Conservation (phyloP, 1,140 invertebrate species). For the Tribolium castaneum region DNA sequence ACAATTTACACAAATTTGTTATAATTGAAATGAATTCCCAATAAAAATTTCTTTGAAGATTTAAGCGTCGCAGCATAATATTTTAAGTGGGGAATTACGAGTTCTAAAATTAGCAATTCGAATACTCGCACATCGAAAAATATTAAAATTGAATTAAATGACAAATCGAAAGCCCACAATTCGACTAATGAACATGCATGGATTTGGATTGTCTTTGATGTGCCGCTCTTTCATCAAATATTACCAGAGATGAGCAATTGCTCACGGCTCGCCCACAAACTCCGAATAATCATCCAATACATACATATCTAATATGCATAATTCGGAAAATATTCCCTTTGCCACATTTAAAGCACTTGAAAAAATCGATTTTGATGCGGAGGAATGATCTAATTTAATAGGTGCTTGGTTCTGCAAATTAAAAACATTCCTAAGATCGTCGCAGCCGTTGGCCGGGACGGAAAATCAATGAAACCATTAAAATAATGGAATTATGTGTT, state of each 20-base stretch:
- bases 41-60: too few species aligned
- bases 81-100: too few species aligned
- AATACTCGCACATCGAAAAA: neutral
- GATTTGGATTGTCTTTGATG: neutral
- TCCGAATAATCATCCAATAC: neutral
- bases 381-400: conserved; percentile 20
- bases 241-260: neutral
- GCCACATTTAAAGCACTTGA: neutral
- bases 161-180: neutral
- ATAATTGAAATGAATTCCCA: too few species aligned
- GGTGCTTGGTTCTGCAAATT: conserved; percentile 10
- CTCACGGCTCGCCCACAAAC: neutral
- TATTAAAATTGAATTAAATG: neutral
- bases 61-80: too few species aligned
- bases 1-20: too few species aligned
- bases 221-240: neutral
- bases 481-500: conserved; percentile 15
- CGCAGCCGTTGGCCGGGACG: neutral
- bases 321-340: neutral
- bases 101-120: neutral
- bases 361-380: neutral
- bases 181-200: neutral
- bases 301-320: neutral
- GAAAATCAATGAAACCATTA: conserved; percentile 17
- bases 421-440: conserved; percentile 10